Evolutionary conservation across 2,113 vertebrate species (phyloP).

Genomic region (Pseudorectes ferrugineus): DNA sequence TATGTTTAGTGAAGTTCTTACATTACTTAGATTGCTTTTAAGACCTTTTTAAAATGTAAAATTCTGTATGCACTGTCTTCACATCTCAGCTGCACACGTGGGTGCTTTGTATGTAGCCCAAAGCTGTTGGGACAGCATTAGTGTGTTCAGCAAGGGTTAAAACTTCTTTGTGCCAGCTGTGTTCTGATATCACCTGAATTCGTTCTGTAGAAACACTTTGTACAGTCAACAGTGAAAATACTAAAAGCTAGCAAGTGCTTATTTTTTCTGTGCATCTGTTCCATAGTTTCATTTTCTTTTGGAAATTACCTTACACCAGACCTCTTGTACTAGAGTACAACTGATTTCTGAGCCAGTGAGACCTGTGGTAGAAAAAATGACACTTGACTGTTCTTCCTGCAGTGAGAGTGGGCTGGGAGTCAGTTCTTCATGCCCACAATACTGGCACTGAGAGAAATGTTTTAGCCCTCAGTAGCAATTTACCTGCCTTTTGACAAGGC

Average conservation of each 20-base stretch:
- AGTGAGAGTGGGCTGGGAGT: not conserved
- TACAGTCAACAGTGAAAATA: not conserved
- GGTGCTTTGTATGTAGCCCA: not conserved
- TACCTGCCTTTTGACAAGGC: not conserved
- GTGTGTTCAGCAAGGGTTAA: not conserved
- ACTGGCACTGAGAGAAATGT: not conserved
- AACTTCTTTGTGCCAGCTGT: not conserved
- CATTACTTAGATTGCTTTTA: not conserved
- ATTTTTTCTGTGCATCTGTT: not conserved
- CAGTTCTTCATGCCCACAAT: not conserved
- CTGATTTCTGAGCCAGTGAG: not conserved
- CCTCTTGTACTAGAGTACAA: not conserved
- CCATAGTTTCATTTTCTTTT: not conserved
- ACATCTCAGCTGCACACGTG: fast-evolving
- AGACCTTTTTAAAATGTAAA: not conserved
- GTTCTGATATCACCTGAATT: not conserved
- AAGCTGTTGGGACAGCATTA: not conserved
- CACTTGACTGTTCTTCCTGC: not conserved
- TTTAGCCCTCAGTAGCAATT: not conserved
- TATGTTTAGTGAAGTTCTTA: not conserved
- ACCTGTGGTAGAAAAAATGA: not conserved
- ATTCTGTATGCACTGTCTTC: not conserved
- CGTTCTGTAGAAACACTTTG: not conserved
- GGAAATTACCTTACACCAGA: not conserved
- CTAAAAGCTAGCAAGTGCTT: not conserved